Base-by-base conservation (phyloP, 2,888 invertebrate genomes). In the Drosophila incognita region DNA sequence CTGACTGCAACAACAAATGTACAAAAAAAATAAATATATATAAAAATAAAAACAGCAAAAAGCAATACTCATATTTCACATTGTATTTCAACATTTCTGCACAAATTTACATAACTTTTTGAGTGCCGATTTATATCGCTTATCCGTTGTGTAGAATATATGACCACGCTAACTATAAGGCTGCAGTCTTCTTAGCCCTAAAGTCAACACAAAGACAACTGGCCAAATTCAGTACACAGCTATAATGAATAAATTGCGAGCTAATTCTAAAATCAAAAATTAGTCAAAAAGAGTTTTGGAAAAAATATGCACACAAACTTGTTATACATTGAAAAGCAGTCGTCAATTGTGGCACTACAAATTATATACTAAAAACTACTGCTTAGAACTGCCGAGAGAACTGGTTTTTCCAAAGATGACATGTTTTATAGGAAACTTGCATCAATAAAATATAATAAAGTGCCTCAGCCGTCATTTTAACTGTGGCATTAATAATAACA, bases 1-100 rank as follows among this genome's bases (percentile, higher is more conserved):
- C 72, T 82, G 85, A 89, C 67, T 89, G 85, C 89, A 84, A 46
- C 85, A 77, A 74, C 89, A 81, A 81, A 72, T 67, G 69, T 48
- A 56, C 68, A 46, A 61, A 40, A 59, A 29, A 27, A 52, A 21
- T 35, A 48, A 15, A 46, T 13, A 8, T 52, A 69, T 56, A 62
- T 27, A 40, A 68, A 54, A 48, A 35, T 40, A 33, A 60, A 75
- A 73, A 27, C 38, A 52, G 40, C 27, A 60, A 66, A 69, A 54
- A 63, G 38, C 71, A 67, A 71, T 64, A 58, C 53, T 49, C 75
- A 77, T 54, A 79, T 64, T 48, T 58, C 46, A 71, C 53, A 62
- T 70, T 40, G 54, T 49, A 71, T 52, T 63, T 63, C 59, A 77
- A 69, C 63, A 75, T 46, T 63, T 31, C 59, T 58, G 58, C 38